Evolutionary conservation across 1,140 invertebrate species (phyloP).

Genomic region (Popillia japonica): DNA sequence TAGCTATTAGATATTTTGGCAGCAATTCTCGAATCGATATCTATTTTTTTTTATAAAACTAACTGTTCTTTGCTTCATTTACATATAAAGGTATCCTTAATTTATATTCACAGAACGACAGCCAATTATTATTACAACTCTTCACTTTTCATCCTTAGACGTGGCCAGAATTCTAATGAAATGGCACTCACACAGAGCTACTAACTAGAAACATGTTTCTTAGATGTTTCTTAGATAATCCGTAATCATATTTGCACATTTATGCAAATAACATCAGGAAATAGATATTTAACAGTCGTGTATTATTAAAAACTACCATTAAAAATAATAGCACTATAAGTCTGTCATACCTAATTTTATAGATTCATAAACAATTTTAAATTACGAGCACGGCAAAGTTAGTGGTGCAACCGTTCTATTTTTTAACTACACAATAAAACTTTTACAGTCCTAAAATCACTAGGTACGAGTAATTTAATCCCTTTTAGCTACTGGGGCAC

Average conservation of each 20-base stretch:
- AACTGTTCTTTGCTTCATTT: not conserved
- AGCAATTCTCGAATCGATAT: not conserved
- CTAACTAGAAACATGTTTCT: not conserved
- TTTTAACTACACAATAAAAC: not conserved
- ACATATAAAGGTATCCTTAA: not conserved
- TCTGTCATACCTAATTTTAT: not conserved
- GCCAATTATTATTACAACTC: conserved; percentile 1
- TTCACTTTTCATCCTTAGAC: not conserved
- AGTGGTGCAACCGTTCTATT: not conserved
- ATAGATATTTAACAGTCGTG: too few relatives aligned
- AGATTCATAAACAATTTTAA: conserved; percentile 4
- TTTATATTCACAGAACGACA: not conserved
- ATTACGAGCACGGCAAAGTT: not conserved
- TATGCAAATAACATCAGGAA: not conserved
- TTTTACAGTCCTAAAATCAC: conserved; percentile 1
- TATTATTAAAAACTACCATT: too few relatives aligned
- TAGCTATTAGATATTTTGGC: not conserved
- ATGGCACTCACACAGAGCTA: not conserved
- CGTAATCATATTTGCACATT: not conserved
- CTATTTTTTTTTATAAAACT: not conserved
- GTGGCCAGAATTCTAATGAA: not conserved
- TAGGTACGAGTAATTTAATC: not conserved
- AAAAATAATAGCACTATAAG: too few relatives aligned
- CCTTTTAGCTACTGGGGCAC: not conserved
- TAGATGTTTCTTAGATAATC: not conserved